Evolutionary conservation across 2,888 invertebrate species (phyloP).

Genomic region (Ophion costatus): DNA sequence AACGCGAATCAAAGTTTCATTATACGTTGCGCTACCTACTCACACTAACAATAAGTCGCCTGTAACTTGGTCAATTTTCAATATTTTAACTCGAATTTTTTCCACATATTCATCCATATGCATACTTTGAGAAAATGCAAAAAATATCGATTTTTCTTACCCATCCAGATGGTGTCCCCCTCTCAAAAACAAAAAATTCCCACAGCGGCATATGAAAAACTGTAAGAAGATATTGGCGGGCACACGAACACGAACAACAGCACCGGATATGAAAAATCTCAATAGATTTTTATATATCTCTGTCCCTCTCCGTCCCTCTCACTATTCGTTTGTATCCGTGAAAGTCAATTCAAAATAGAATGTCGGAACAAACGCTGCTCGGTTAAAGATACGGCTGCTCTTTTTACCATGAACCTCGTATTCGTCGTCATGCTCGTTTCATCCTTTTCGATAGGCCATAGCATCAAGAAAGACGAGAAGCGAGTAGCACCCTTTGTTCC

Average conservation of each 20-base stretch:
- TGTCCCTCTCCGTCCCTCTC: neutral
- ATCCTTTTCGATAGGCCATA: slow-evolving; percentile 32
- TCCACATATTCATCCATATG: too few species aligned
- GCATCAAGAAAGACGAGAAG: slow-evolving; percentile 26
- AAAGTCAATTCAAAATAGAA: slow-evolving; percentile 4
- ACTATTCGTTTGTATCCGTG: slow-evolving; percentile 7
- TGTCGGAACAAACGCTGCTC: slow-evolving; percentile 34
- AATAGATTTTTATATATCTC: neutral
- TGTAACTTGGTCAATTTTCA: too few species aligned
- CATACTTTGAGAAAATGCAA: too few species aligned
- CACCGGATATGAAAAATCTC: slow-evolving; percentile 5
- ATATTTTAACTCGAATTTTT: too few species aligned
- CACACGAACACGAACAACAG: neutral
- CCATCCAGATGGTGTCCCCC: too few species aligned
- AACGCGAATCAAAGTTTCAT: too few species aligned
- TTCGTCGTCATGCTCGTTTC: slow-evolving; percentile 36
- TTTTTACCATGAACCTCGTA: slow-evolving; percentile 35
- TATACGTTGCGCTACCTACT: too few species aligned
- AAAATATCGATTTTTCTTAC: too few species aligned
- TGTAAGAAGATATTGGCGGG: neutral
- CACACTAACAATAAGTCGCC: too few species aligned
- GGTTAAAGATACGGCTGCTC: slow-evolving; percentile 45
- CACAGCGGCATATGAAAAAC: neutral
- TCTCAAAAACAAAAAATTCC: neutral
- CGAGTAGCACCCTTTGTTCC: slow-evolving; percentile 55